These are phyloP conservation scores for Acanthiza pusilla DNA, from an alignment of 2,797 vertebrate genomes.

Conservation along the genomic window DNA sequence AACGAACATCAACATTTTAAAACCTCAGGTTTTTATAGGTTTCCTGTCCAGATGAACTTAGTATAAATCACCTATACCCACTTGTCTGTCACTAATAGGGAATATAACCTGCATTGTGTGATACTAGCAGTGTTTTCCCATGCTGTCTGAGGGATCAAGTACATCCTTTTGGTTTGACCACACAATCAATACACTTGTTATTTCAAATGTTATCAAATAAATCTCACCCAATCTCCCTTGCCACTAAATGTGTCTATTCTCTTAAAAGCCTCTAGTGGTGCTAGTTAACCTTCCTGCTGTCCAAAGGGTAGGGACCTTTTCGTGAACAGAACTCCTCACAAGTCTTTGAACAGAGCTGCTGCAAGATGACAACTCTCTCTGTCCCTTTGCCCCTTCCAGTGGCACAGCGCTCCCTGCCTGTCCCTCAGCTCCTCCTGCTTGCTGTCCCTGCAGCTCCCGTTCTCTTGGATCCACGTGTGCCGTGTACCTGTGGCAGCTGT, in stretches of 20 bases:
- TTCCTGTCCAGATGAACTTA: not conserved
- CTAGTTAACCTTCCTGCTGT: not conserved
- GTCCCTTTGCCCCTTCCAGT: fast-evolving
- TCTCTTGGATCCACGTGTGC: not conserved
- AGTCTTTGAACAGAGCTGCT: not conserved
- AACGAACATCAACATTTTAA: not conserved
- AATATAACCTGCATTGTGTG: not conserved
- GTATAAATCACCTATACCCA: not conserved
- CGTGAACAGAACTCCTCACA: not conserved
- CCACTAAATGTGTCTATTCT: not conserved
- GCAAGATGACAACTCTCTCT: not conserved
- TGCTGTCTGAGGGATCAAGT: not conserved
- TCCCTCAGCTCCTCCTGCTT: not conserved
- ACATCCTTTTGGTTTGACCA: not conserved
- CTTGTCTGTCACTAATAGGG: not conserved
- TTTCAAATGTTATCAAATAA: not conserved
- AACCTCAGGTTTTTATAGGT: not conserved
- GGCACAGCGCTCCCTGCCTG: not conserved
- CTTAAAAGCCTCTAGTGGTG: not conserved
- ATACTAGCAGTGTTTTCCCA: not conserved
- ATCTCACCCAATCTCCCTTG: not conserved
- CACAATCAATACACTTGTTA: not conserved
- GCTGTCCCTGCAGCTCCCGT: not conserved
- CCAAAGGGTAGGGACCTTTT: not conserved
- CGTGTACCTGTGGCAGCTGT: not conserved